Evolutionary conservation across 2,888 invertebrate species (phyloP).

Genomic region (Sinohyriopsis cumingii): DNA sequence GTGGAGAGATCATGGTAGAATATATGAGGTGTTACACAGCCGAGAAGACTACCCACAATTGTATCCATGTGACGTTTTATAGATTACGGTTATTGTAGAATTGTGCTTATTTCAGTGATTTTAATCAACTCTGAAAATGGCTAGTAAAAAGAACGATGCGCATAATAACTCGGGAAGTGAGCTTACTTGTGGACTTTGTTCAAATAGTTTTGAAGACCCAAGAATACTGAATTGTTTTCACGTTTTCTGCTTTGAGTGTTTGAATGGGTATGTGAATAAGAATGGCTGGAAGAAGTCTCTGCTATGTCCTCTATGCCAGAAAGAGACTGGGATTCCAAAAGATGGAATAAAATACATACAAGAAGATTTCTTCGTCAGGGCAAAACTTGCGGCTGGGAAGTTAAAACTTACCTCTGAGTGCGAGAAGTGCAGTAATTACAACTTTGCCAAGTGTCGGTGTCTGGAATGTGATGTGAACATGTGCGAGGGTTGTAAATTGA

Average conservation of each 20-base stretch:
- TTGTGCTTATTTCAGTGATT: too few species aligned
- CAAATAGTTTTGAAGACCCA: constrained; percentile 39
- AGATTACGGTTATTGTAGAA: too few species aligned
- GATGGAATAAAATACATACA: constrained; percentile 33
- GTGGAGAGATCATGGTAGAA: too few species aligned
- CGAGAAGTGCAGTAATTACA: constrained; percentile 32
- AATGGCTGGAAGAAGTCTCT: constrained; percentile 40
- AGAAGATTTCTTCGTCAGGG: constrained; percentile 43
- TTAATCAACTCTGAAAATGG: too few species aligned
- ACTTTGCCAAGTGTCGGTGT: constrained; percentile 34
- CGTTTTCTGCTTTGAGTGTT: constrained; percentile 42
- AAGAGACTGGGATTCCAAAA: constrained; percentile 41
- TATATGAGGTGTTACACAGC: too few species aligned
- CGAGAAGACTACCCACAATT: too few species aligned
- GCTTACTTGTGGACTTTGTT: constrained; percentile 35
- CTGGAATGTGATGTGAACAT: constrained; percentile 43
- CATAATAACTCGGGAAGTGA: constrained; percentile 13
- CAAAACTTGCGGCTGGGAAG: constrained; percentile 35
- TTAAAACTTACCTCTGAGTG: constrained; percentile 36
- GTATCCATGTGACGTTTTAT: too few species aligned
- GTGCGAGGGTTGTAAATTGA: constrained; percentile 33
- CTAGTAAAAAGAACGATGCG: neutral
- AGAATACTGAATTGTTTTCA: constrained; percentile 44
- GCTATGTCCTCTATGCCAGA: constrained; percentile 42
- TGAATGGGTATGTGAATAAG: constrained; percentile 36